Evolutionary conservation across 2,888 invertebrate species (phyloP).

Genomic region (Macroteleia sp.): DNA sequence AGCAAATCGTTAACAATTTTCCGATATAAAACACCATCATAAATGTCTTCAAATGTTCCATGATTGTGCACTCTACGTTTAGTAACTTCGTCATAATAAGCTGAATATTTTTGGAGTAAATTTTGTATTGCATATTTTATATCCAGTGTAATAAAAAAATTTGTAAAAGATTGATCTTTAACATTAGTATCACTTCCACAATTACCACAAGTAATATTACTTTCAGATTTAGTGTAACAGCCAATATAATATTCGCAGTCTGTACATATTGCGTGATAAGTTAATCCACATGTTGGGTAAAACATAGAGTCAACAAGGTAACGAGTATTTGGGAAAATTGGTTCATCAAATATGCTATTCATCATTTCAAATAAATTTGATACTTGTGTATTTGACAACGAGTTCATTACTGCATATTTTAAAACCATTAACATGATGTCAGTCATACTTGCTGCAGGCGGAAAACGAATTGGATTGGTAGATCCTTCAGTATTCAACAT

Average conservation of each 20-base stretch:
- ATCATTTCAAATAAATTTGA: slow-evolving; percentile 13
- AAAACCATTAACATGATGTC: slow-evolving; percentile 12
- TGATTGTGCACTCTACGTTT: neutral
- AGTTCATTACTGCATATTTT: slow-evolving; percentile 12
- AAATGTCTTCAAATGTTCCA: slow-evolving; percentile 8
- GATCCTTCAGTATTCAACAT: too few species aligned
- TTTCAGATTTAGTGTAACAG: neutral
- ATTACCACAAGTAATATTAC: neutral
- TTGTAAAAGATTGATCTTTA: neutral
- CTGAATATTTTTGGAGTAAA: neutral
- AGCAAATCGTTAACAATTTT: neutral
- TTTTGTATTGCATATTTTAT: neutral
- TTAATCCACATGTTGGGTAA: neutral
- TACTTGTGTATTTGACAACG: neutral
- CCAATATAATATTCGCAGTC: slow-evolving; percentile 6
- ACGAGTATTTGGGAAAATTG: slow-evolving; percentile 14
- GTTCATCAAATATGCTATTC: neutral
- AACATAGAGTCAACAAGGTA: slow-evolving; percentile 10
- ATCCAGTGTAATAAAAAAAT: slow-evolving; percentile 26
- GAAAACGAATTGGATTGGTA: too few species aligned
- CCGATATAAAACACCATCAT: slow-evolving; percentile 12
- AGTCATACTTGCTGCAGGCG: neutral
- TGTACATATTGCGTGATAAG: slow-evolving; percentile 2
- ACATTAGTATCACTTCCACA: neutral
- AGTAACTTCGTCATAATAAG: slow-evolving; percentile 4